Evolutionary conservation across 2,113 vertebrate species (phyloP), one percentile per base, ranked within the genome.

Genomic region (Columba livia): DNA sequence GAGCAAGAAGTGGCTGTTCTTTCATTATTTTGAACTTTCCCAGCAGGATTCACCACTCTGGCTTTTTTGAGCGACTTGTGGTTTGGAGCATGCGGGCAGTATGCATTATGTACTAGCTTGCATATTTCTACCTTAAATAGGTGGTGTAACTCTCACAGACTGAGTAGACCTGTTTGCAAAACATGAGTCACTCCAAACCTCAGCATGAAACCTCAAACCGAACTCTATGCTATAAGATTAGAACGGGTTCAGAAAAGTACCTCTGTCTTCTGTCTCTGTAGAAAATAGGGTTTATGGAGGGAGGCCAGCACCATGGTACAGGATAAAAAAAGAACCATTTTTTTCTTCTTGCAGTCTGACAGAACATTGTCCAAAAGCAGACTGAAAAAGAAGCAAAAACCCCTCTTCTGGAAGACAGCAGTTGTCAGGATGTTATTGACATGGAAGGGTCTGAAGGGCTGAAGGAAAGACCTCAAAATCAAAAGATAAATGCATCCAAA

Each of bases 11-110:
- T 93, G 88, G 62, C 88, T 94, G 79, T 96, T 95, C 89, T 87
- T 82, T 96, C 91, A 91, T 96, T 96, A 93, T 96, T 96, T 94
- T 96, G 95, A 96, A 94, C 92, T 96, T 97, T 94, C 93, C 96
- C 95, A 95, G 92, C 94, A 94, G 96, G 85, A 97, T 97, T 97
- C 94, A 87, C 87, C 60, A 12, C 90, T 84, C 32, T 21, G 81
- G 84, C 61, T 96, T 94, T 97, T 92, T 88, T 91, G 95, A 97
- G 90, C 91, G 93, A 74, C 92, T 97, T 97, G 96, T 97, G 97
- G 97, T 97, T 97, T 96, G 92, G 94, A 97, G 87, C 85, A 36
- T 56, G 85, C 89, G 87, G 89, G 88, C 77, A 56, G 73, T 83
- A 89, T 93, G 94, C 93, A 97, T 97, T 96, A 95, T 96, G 93